A percentile compares a stretch with the other conserved stretches of the same genome.
Conservation (phyloP, 2,888 invertebrate genomes). For the Cheilosia impressa region DNA sequence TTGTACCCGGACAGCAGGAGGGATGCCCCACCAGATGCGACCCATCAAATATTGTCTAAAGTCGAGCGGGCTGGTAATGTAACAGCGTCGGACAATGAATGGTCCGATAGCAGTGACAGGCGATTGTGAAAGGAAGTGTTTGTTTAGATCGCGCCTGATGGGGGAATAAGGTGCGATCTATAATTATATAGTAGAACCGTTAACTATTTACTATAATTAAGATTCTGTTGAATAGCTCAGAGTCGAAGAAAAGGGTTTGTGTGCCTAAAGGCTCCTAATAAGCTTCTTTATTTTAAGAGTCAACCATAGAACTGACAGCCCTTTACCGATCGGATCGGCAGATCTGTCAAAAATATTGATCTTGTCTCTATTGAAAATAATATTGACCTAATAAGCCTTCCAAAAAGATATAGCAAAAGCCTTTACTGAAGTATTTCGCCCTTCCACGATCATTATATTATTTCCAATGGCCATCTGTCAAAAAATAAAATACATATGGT, state of each 20-base stretch:
- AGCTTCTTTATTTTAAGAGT: too few relatives aligned
- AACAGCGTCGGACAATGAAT: conserved; percentile 79
- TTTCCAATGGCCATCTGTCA: too few relatives aligned
- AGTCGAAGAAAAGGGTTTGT: not conserved
- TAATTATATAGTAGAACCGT: conserved; percentile 37
- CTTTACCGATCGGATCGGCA: too few relatives aligned
- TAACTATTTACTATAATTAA: conserved; percentile 48
- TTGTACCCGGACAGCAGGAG: conserved; percentile 80
- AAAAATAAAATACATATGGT: too few relatives aligned
- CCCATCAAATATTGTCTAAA: conserved; percentile 58
- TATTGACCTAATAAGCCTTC: too few relatives aligned
- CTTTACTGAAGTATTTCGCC: too few relatives aligned
- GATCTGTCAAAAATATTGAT: too few relatives aligned
- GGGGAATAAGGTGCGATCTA: conserved; percentile 20
- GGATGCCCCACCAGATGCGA: conserved; percentile 34
- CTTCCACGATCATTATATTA: too few relatives aligned
- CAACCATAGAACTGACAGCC: too few relatives aligned
- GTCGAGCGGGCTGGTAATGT: conserved; percentile 48
- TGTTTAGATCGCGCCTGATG: conserved; percentile 78
- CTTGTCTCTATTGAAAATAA: too few relatives aligned
- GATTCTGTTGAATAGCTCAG: conserved; percentile 17
- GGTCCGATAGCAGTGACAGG: conserved; percentile 80
- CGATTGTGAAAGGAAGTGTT: conserved; percentile 83
- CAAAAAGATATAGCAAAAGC: too few relatives aligned
- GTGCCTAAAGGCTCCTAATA: not conserved